Evolutionary conservation across 2,888 invertebrate species (phyloP), one percentile per base, ranked within the genome.

Genomic region (Selenia dentaria): DNA sequence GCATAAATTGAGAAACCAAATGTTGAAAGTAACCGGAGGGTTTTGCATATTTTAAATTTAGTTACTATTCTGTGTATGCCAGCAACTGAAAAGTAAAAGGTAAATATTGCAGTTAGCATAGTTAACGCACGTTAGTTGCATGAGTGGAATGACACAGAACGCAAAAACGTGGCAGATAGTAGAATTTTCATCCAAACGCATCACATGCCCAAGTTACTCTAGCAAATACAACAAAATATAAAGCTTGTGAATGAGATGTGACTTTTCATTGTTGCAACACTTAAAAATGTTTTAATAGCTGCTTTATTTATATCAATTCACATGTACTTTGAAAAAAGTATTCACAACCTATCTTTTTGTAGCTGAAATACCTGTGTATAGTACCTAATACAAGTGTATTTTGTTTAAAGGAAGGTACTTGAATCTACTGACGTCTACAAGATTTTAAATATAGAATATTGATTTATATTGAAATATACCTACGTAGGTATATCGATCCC

Each of bases 31-130:
- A 76, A 77, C 83, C 79, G 66, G 81, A 75, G 78, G 79, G 79
- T 85, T 84, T 83, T 81, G 77, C 79, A 76, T 80, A 83, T 83
- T 84, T 79, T 79, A 83, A 84, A 84, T 86, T 85, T 79, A 83
- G 83, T 78, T 81, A 77, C 79, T 78, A 76, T 68, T 67, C 39
- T 62, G 66, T 62, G 72, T 70, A 62, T 62, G 62, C 59, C 59
- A 53, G 60, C 13, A 25, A 59, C 56, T 61, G 67, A 65, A 37
- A 47, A 67, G 72, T 69, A 77, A n/a, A n/a, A n/a, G n/a, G n/a
- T n/a, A n/a, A n/a, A n/a, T n/a, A n/a, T n/a, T 76, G 64, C 63
- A 65, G 60, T 60, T 74, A 65, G 75, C 72, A 79, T 77, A 71
- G 70, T 67, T 68, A 68, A 69, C 59, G 63, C 53, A 61, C 54